Conservation (phyloP, 2,888 invertebrate genomes). For the Gibbula magus region DNA sequence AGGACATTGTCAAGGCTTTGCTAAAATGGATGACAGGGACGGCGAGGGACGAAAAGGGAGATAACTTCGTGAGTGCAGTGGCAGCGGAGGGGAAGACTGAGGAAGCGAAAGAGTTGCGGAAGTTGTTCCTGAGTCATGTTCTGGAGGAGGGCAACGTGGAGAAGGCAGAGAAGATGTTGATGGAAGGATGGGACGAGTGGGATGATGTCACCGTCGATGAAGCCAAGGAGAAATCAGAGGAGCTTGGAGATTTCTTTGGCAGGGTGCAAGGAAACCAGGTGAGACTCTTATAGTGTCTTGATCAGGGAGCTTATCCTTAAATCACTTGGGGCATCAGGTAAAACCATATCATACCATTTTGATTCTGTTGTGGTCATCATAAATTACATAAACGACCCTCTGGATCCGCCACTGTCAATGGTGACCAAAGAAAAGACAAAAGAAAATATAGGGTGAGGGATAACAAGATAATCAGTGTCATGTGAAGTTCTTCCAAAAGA, state of each 20-base stretch:
- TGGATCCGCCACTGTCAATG: no score
- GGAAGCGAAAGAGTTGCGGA: constrained; percentile 40
- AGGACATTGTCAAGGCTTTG: constrained; percentile 51
- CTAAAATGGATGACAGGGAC: constrained; percentile 45
- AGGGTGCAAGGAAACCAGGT: constrained; percentile 47
- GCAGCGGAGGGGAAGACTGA: constrained; percentile 38
- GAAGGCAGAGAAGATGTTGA: constrained; percentile 35
- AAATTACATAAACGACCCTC: no score
- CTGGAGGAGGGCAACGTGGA: constrained; percentile 28
- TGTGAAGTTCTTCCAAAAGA: no score
- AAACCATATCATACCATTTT: no score
- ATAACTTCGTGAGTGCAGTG: constrained; percentile 53
- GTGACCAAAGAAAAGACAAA: no score
- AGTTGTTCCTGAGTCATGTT: constrained; percentile 38
- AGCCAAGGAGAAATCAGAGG: constrained; percentile 40
- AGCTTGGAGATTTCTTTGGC: constrained; percentile 39
- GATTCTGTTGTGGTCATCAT: no score
- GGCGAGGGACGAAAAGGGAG: constrained; percentile 45
- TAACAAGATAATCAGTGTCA: no score
- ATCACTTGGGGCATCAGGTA: no score
- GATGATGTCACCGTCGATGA: constrained; percentile 40
- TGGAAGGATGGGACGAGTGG: constrained; percentile 51
- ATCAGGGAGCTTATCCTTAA: no score
- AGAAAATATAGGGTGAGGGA: no score
- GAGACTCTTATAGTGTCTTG: background rate